Evolutionary conservation across 2,797 vertebrate genomes (phyloP).

Genomic region (Petrocephalus sullivani): DNA sequence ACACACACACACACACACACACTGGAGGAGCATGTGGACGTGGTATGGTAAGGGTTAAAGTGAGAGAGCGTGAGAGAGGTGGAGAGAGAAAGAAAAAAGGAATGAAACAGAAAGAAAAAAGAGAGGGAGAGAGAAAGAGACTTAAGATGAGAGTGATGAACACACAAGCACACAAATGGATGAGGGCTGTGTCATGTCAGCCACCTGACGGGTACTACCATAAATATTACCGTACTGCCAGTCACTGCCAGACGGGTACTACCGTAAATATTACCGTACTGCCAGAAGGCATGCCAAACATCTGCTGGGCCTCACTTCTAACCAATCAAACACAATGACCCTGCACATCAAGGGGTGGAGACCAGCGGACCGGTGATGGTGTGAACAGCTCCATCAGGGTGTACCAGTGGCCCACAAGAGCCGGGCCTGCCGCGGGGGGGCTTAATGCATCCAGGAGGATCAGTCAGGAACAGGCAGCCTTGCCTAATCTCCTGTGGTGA

Average conservation of each 20-base stretch:
- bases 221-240: neutral
- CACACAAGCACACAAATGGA: neutral
- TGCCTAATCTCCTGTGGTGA: conserved; percentile 8
- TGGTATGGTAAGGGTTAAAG: neutral
- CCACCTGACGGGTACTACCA: neutral
- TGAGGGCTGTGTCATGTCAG: neutral
- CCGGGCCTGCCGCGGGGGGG: neutral
- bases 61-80: neutral
- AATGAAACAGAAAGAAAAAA: neutral
- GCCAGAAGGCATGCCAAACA: neutral
- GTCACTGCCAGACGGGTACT: neutral
- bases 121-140: neutral
- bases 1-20: neutral
- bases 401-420: neutral
- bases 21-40: neutral
- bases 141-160: conserved; percentile 5
- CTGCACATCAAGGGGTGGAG: neutral
- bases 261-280: too few relatives aligned
- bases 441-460: neutral
- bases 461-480: neutral
- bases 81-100: conserved; percentile 24
- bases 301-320: neutral
- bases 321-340: neutral
- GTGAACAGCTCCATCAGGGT: neutral
- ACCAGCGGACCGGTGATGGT: neutral